Evolutionary conservation across 2,888 invertebrate genomes (phyloP).

Genomic region (Archips crataeganus): DNA sequence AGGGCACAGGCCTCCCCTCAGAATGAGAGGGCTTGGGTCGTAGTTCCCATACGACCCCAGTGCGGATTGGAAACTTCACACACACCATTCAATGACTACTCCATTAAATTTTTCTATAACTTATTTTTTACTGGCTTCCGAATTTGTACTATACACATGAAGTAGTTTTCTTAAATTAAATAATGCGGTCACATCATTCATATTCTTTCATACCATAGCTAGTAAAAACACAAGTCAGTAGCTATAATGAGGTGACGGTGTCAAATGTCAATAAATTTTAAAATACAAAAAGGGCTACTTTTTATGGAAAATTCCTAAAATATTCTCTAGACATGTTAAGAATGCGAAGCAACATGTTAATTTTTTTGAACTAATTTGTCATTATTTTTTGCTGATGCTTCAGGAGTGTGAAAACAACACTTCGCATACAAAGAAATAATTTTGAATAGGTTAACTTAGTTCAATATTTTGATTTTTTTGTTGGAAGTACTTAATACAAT

Average conservation of each 20-base stretch:
- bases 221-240: conserved; percentile 20
- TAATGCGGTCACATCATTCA: neutral
- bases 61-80: no score
- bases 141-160: neutral
- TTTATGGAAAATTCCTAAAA: conserved; percentile 31
- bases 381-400: conserved; percentile 21
- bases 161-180: no score
- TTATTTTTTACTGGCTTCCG: no score
- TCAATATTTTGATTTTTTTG: no score
- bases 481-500: no score
- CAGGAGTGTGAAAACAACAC: conserved; percentile 18
- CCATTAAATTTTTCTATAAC: no score
- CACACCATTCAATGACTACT: no score
- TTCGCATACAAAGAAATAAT: neutral
- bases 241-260: conserved; percentile 35
- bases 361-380: conserved; percentile 38
- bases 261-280: conserved; percentile 33
- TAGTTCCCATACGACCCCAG: no score
- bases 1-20: no score
- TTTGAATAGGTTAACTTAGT: neutral
- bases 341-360: conserved; percentile 28
- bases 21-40: no score
- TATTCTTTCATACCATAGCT: neutral
- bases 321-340: conserved; percentile 20
- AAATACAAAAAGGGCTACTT: conserved; percentile 27